Percentiles rank a stretch among this genome's conserved stretches.
phyloP scores from a whole-genome alignment of 2,797 vertebrate genomes.

The Crenichthys baileyi region DNA sequence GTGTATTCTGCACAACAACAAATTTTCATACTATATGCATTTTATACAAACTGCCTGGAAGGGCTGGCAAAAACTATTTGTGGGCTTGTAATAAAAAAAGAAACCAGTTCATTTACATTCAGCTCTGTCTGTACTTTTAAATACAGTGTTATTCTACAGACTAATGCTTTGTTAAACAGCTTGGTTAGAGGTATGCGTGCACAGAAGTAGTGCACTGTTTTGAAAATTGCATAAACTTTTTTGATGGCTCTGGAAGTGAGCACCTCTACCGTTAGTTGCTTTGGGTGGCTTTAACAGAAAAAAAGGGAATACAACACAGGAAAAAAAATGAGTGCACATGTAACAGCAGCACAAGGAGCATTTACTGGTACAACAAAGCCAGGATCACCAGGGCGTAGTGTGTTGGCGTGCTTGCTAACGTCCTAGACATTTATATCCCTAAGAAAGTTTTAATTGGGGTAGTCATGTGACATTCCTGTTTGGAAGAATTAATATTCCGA shows the following conservation, averaged over 20 bases:
- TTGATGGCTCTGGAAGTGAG: not conserved
- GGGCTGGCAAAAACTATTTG: not conserved
- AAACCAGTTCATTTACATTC: not conserved
- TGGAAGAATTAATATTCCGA: not conserved
- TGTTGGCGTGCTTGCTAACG: not conserved
- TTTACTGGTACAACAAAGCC: not conserved
- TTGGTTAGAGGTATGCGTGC: not conserved
- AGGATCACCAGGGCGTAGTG: not conserved
- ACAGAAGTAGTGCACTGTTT: not conserved
- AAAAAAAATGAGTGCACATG: not conserved
- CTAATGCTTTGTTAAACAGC: not conserved
- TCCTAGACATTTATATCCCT: not conserved
- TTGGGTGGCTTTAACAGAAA: not conserved
- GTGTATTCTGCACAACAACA: not conserved
- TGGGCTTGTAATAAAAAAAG: not conserved
- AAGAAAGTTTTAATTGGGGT: not conserved
- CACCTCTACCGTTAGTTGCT: not conserved
- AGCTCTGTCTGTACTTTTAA: not conserved
- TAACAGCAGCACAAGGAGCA: not conserved
- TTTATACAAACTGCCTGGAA: not conserved
- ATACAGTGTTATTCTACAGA: not conserved
- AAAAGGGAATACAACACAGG: not conserved
- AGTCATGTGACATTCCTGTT: not conserved
- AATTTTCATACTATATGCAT: not conserved
- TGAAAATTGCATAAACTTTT: not conserved